Conservation (phyloP, 2,888 invertebrate species). For the Callimorpha dominula region DNA sequence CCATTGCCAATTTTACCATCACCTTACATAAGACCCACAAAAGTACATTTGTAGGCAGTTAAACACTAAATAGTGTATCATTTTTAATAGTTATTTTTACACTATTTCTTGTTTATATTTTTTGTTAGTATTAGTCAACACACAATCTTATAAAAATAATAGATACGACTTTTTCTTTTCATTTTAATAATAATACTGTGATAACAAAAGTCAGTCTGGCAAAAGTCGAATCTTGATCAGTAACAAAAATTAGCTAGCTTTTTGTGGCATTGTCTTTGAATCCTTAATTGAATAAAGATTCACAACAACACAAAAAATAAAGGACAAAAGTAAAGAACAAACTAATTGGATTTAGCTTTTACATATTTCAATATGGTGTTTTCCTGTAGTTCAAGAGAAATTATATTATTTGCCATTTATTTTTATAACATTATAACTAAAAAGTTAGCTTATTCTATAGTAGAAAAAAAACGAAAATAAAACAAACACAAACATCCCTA, state of each 20-base stretch:
- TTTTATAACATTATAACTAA: constrained; percentile 56
- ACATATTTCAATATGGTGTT: not conserved
- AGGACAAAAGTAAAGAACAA: constrained; percentile 33
- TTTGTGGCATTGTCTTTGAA: constrained; percentile 43
- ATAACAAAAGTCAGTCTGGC: not conserved
- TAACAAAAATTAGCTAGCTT: constrained; percentile 49
- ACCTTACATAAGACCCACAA: constrained; percentile 70
- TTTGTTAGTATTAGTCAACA: constrained; percentile 71
- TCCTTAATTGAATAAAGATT: constrained; percentile 30
- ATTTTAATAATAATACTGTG: constrained; percentile 1
- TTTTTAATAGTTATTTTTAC: constrained; percentile 23
- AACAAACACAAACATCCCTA: constrained; percentile 64
- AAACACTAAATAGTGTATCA: constrained; percentile 45
- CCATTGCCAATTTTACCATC: constrained; percentile 70
- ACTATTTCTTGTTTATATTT: constrained; percentile 54
- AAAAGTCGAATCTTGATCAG: constrained; percentile 43
- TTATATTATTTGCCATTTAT: constrained; percentile 35
- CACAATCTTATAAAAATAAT: constrained; percentile 65
- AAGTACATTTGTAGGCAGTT: constrained; percentile 54
- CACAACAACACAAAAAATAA: constrained; percentile 41
- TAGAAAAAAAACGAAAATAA: constrained; percentile 61
- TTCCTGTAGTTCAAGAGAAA: not conserved
- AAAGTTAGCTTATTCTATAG: constrained; percentile 70
- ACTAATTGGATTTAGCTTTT: not conserved
- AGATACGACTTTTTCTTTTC: constrained; percentile 54